Conservation (phyloP, 2,888 invertebrate genomes). For the Yponomeuta evonymella region DNA sequence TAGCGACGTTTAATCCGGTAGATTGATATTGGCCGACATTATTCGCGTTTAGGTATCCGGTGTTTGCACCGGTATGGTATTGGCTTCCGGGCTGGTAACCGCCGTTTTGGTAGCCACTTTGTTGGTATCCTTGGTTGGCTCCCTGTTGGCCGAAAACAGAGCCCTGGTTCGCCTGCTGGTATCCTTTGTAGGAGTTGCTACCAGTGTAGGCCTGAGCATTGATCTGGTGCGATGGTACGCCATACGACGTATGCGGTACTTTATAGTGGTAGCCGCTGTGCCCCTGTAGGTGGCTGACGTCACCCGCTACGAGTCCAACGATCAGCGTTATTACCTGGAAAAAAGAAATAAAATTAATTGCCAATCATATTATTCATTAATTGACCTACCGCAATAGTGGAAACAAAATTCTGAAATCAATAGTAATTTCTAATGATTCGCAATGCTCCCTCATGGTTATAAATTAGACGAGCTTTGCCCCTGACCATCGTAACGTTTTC, state of each 20-base stretch:
- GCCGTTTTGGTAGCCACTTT: constrained; percentile 20
- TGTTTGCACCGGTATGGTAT: constrained; percentile 11
- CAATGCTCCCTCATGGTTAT: too few relatives aligned
- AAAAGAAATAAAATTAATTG: constrained; percentile 20
- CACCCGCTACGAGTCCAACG: constrained; percentile 49
- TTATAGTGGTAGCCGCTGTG: constrained; percentile 55
- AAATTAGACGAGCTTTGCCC: too few relatives aligned
- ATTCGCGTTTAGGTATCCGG: constrained; percentile 12
- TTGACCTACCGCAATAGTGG: too few relatives aligned
- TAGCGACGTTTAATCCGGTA: not conserved
- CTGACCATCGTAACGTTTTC: too few relatives aligned
- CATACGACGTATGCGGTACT: constrained; percentile 59
- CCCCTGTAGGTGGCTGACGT: constrained; percentile 35
- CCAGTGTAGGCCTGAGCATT: constrained; percentile 18
- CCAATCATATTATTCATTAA: too few relatives aligned
- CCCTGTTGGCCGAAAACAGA: not conserved
- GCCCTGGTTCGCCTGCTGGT: constrained; percentile 15
- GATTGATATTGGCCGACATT: constrained; percentile 4
- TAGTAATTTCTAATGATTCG: too few relatives aligned
- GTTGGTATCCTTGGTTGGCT: constrained; percentile 22
- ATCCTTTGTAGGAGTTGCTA: constrained; percentile 27
- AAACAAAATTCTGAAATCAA: too few relatives aligned
- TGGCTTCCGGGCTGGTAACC: constrained; percentile 27
- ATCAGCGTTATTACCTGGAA: constrained; percentile 49
- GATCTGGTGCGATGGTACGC: constrained; percentile 47